Percentiles rank a stretch among this genome's conserved stretches.
Conservation (phyloP, 2,113 vertebrate species). For the Centrocercus urophasianus region DNA sequence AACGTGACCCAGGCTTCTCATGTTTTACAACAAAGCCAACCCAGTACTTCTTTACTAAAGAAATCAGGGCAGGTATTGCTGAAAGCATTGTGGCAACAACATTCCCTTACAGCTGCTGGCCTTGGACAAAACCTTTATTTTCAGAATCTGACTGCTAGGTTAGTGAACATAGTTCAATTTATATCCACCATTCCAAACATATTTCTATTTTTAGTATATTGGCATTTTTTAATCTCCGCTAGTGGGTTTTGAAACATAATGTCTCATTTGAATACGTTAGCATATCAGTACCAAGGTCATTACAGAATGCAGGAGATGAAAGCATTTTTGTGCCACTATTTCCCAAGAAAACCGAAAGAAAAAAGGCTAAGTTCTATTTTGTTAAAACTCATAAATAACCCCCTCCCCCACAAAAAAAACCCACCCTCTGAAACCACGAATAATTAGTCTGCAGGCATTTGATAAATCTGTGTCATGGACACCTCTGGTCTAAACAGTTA, state of each 20-base stretch:
- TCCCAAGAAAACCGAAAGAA: conserved; percentile 4
- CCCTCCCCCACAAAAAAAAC: background rate
- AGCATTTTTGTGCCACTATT: conserved; percentile 29
- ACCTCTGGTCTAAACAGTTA: background rate
- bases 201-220: conserved; percentile 59
- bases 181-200: background rate
- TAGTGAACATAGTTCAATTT: conserved; percentile 15
- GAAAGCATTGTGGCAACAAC: background rate
- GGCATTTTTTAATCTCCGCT: conserved; percentile 50
- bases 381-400: background rate
- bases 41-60: accelerated
- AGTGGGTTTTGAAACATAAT: conserved; percentile 56
- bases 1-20: accelerated
- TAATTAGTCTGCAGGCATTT: background rate
- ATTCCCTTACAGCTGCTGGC: background rate
- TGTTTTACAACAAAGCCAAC: background rate
- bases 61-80: background rate
- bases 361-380: background rate
- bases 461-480: background rate
- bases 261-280: conserved; percentile 69
- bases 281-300: conserved; percentile 64
- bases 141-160: background rate
- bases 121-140: conserved; percentile 25
- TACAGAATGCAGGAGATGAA: conserved; percentile 37
- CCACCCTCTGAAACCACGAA: background rate